Evolutionary conservation across 2,797 vertebrate species (phyloP).

Genomic region (Labeo calbasu): DNA sequence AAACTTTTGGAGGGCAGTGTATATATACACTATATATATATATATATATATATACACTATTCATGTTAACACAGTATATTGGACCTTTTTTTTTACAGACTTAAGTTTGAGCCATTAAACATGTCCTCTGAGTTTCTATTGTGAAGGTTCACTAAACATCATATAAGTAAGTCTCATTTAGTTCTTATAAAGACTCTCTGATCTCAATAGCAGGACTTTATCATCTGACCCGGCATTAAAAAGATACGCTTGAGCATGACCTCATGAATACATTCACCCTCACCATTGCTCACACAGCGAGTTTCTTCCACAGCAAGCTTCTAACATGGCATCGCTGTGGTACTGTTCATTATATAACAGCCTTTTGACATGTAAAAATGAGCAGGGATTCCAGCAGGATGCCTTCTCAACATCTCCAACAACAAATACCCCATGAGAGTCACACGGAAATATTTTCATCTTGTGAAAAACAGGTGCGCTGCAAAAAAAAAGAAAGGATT

Average conservation of each 20-base stretch:
- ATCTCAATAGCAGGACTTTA: not conserved
- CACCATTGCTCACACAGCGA: not conserved
- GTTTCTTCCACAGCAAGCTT: not conserved
- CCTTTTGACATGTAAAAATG: conserved; percentile 26
- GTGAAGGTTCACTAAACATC: not conserved
- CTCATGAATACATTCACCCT: not conserved
- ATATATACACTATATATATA: too few species aligned
- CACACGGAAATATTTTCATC: not conserved
- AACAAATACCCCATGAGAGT: conserved; percentile 25
- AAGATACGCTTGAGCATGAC: not conserved
- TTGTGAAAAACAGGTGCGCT: conserved; percentile 13
- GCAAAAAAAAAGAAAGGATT: conserved; percentile 4
- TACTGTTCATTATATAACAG: not conserved
- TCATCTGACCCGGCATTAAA: not conserved
- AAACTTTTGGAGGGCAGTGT: too few species aligned
- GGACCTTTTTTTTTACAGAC: too few species aligned
- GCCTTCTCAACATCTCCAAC: conserved; percentile 21
- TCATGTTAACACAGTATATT: not conserved
- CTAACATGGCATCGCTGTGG: not conserved
- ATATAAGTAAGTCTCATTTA: not conserved
- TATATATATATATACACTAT: too few species aligned
- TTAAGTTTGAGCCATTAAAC: too few species aligned
- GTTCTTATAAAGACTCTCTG: not conserved
- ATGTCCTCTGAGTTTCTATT: not conserved
- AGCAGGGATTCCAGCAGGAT: conserved; percentile 3